These are phyloP conservation scores for Ectropis crepuscularia DNA, from an alignment of 2,888 invertebrate species.

Conservation along the genomic window DNA sequence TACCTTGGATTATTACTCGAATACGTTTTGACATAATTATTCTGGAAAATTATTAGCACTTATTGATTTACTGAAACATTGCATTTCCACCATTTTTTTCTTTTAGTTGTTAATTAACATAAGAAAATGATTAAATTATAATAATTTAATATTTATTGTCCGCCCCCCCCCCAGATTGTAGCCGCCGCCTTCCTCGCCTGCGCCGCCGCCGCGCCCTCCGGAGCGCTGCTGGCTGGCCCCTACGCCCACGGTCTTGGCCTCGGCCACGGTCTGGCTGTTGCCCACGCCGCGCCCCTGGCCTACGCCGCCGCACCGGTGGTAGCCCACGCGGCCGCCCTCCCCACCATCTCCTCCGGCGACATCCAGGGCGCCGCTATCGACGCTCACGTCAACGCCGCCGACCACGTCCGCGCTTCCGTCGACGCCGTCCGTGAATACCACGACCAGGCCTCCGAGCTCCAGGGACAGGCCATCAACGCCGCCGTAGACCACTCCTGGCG, in stretches of 20 bases:
- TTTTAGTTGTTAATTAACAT: neutral
- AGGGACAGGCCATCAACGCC: slow-evolving; percentile 77
- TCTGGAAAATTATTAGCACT: neutral
- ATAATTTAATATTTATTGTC: slow-evolving; percentile 7
- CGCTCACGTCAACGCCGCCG: slow-evolving; percentile 75
- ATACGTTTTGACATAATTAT: too few species aligned
- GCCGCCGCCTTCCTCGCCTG: slow-evolving; percentile 81
- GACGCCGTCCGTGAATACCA: slow-evolving; percentile 75
- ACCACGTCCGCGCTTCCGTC: slow-evolving; percentile 76
- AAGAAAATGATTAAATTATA: slow-evolving; percentile 24
- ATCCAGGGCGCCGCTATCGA: slow-evolving; percentile 76
- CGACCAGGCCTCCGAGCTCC: slow-evolving; percentile 78
- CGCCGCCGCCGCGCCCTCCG: slow-evolving; percentile 76
- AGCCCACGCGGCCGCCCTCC: slow-evolving; percentile 61
- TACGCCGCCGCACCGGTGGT: slow-evolving; percentile 57
- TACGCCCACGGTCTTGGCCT: slow-evolving; percentile 56
- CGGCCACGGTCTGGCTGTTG: slow-evolving; percentile 44
- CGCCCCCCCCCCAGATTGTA: slow-evolving; percentile 79
- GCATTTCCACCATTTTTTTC: too few species aligned
- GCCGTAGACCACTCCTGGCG: slow-evolving; percentile 80
- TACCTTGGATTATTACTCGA: too few species aligned
- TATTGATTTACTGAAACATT: slow-evolving; percentile 10
- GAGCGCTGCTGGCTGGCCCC: slow-evolving; percentile 68
- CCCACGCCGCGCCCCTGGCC: slow-evolving; percentile 55
- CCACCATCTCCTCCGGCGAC: slow-evolving; percentile 79